Percentiles rank a stretch among this genome's conserved stretches.
Conservation (phyloP, 2,888 invertebrate genomes). For the Pristionchus mayeri region DNA sequence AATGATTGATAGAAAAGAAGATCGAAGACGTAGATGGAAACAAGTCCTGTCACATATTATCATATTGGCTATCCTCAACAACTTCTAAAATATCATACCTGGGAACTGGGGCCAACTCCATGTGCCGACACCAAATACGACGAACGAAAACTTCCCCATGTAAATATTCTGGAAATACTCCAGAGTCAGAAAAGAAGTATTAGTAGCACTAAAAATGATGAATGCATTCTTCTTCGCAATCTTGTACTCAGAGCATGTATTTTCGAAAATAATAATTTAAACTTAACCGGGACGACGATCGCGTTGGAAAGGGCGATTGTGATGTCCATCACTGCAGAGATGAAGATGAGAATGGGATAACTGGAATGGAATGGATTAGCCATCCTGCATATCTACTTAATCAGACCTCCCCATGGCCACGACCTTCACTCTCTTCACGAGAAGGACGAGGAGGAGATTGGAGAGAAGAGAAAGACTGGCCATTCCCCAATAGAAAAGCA, state of each 20-base stretch:
- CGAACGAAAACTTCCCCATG: conserved; percentile 39
- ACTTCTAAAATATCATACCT: no score
- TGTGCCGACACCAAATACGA: conserved; percentile 40
- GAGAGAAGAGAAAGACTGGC: not conserved
- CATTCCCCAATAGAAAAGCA: conserved; percentile 10
- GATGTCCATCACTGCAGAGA: conserved; percentile 8
- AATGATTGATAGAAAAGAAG: conserved; percentile 47
- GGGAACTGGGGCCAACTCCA: not conserved
- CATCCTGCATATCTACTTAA: not conserved
- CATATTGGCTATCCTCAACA: no score
- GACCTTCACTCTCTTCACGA: not conserved
- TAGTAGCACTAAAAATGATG: no score
- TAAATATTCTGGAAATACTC: conserved; percentile 33
- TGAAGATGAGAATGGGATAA: conserved; percentile 4
- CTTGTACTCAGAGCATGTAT: no score
- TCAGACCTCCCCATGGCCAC: not conserved
- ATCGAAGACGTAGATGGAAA: conserved; percentile 47
- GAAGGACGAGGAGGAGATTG: conserved; percentile 28
- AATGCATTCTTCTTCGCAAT: no score
- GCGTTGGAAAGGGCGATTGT: not conserved
- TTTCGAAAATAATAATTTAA: no score
- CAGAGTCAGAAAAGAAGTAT: no score
- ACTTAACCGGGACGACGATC: conserved; percentile 23
- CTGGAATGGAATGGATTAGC: not conserved
- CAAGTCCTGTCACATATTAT: conserved; percentile 18